Percentiles rank a stretch among this genome's conserved stretches.
Conservation (phyloP, 2,888 invertebrate genomes). For the Argyresthia albistria region DNA sequence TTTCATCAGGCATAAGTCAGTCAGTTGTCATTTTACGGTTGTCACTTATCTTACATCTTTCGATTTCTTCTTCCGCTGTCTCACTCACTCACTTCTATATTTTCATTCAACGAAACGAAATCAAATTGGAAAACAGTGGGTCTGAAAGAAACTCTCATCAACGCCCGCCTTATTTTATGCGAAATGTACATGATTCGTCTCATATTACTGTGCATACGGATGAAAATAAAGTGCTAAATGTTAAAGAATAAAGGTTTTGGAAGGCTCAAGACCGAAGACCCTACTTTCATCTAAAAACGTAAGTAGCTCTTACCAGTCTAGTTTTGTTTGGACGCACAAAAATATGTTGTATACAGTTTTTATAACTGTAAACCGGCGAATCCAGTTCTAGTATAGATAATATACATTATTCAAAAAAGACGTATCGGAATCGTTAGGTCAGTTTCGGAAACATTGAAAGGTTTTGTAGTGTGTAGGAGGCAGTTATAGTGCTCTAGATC, state of each 20-base stretch:
- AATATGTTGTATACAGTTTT: slow-evolving; percentile 6
- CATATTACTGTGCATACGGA: background rate
- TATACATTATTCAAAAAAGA: background rate
- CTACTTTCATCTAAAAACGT: background rate
- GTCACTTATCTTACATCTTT: no score
- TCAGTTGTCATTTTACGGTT: no score
- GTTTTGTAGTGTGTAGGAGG: background rate
- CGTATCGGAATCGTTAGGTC: background rate
- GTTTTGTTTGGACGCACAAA: background rate
- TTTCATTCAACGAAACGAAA: background rate
- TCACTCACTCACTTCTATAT: no score
- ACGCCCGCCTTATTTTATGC: background rate
- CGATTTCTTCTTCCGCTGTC: no score
- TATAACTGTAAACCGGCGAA: background rate
- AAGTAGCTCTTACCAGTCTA: background rate
- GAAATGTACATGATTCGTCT: no score
- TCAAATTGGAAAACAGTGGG: slow-evolving; percentile 5
- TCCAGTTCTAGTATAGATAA: background rate
- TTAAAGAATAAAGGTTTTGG: background rate
- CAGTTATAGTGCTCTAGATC: background rate
- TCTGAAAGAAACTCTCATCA: background rate
- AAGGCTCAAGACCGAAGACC: background rate
- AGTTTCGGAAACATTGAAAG: background rate
- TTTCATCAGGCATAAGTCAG: no score
- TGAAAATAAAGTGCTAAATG: background rate